Evolutionary conservation across 2,113 vertebrate genomes (phyloP).

Genomic region (Apaloderma vittatum): DNA sequence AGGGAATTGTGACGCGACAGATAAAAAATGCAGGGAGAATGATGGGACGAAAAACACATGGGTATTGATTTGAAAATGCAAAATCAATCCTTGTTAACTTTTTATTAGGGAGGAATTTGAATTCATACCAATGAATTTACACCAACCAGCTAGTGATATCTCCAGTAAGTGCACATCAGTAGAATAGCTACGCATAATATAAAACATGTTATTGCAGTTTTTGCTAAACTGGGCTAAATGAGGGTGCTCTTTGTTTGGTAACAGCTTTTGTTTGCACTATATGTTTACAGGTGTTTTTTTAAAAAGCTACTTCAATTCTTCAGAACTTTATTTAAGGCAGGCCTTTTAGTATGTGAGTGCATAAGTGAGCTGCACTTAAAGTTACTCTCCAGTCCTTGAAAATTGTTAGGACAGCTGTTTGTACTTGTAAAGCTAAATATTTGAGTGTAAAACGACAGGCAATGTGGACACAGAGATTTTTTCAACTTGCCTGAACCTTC

Average conservation of each 20-base stretch:
- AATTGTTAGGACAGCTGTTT: neutral
- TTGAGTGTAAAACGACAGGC: neutral
- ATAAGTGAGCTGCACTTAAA: neutral
- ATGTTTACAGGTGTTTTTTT: no score
- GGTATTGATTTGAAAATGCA: neutral
- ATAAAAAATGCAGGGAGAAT: neutral
- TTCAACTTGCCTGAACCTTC: neutral
- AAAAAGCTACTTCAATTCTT: neutral
- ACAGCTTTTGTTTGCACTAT: neutral
- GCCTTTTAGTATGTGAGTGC: neutral
- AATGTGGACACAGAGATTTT: neutral
- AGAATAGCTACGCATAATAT: neutral
- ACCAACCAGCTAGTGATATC: neutral
- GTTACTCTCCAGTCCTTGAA: neutral
- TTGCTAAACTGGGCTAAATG: neutral
- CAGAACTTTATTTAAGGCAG: neutral
- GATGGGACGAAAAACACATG: neutral
- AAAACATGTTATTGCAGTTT: neutral
- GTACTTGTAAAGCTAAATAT: neutral
- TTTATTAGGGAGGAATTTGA: neutral
- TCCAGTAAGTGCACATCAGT: neutral
- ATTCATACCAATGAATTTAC: neutral
- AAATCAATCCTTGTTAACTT: neutral
- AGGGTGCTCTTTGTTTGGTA: neutral
- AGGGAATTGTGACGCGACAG: neutral